A percentile compares a stretch with the other conserved stretches of the same genome.
These are phyloP conservation scores for Drosophila phalerata DNA, from an alignment of 2,888 invertebrate genomes.

Conservation along the genomic window DNA sequence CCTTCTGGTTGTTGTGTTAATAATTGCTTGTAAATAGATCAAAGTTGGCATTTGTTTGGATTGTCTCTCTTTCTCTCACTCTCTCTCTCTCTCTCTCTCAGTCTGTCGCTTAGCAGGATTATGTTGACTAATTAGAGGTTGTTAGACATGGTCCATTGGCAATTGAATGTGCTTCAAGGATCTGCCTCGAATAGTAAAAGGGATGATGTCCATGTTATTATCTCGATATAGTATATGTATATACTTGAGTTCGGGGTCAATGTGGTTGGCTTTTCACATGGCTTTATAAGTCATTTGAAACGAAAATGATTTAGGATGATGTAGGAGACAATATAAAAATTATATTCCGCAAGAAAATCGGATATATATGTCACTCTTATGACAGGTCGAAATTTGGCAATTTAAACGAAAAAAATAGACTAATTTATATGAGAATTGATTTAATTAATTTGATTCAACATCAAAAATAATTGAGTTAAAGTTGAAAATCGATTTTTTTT, in stretches of 20 bases:
- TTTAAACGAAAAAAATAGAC: too few relatives aligned
- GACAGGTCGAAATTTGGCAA: too few relatives aligned
- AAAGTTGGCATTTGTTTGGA: constrained; percentile 72
- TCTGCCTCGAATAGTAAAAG: neutral
- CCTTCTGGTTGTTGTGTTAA: constrained; percentile 60
- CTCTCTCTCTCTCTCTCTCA: neutral
- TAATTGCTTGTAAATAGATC: constrained; percentile 79
- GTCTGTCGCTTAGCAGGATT: constrained; percentile 53
- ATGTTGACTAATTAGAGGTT: constrained; percentile 74
- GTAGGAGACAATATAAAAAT: too few relatives aligned
- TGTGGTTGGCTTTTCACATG: neutral
- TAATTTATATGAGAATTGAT: too few relatives aligned
- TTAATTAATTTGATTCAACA: too few relatives aligned
- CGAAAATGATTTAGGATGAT: neutral
- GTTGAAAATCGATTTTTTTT: too few relatives aligned
- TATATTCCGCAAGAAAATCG: too few relatives aligned
- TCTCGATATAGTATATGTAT: neutral
- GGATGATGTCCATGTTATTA: neutral
- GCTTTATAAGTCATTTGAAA: neutral
- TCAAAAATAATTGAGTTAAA: too few relatives aligned
- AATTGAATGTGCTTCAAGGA: constrained; percentile 20
- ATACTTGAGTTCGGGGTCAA: neutral
- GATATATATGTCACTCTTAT: too few relatives aligned
- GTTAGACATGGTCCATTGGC: constrained; percentile 60
- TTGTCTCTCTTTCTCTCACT: neutral